phyloP scores from a whole-genome alignment of 1,140 invertebrate genomes.

The Amyelois transitella region DNA sequence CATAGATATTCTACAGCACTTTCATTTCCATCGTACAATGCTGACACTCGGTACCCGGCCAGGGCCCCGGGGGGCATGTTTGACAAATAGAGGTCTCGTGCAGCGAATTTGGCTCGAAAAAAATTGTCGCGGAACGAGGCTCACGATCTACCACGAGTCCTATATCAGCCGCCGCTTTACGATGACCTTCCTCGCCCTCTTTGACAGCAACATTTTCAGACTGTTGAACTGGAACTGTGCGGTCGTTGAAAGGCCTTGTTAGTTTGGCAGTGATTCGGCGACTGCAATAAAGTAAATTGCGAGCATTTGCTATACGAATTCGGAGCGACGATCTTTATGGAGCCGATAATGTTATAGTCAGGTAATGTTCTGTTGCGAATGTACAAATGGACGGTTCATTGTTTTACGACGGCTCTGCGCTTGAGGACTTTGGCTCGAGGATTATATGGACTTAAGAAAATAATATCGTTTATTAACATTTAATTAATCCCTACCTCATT shows the following conservation, averaged over 20 bases:
- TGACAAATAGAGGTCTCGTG: slow-evolving; percentile 61
- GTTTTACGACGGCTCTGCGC: slow-evolving; percentile 54
- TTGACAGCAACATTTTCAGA: background rate
- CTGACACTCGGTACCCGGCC: slow-evolving; percentile 19
- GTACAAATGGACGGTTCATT: slow-evolving; percentile 57
- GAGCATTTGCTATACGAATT: slow-evolving; percentile 59
- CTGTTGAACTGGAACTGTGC: background rate
- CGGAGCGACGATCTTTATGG: slow-evolving; percentile 55
- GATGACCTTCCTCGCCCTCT: slow-evolving; percentile 17
- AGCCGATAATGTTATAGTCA: slow-evolving; percentile 65
- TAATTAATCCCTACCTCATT: too few relatives aligned
- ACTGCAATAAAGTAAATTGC: slow-evolving; percentile 68
- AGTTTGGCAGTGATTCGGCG: slow-evolving; percentile 32
- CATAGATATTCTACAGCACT: slow-evolving; percentile 1
- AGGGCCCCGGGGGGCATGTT: slow-evolving; percentile 32
- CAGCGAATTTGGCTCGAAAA: slow-evolving; percentile 52
- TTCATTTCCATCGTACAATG: slow-evolving; percentile 7
- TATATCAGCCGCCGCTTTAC: slow-evolving; percentile 24
- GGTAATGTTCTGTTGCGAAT: slow-evolving; percentile 60
- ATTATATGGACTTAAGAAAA: too few relatives aligned
- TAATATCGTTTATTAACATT: too few relatives aligned
- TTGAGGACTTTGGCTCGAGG: too few relatives aligned
- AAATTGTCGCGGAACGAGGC: slow-evolving; percentile 44
- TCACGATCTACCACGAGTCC: slow-evolving; percentile 36
- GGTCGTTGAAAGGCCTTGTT: slow-evolving; percentile 9